A percentile compares a stretch with the other conserved stretches of the same genome.
Conservation (phyloP, 2,888 invertebrate species). For the Drosophila pegasa region DNA sequence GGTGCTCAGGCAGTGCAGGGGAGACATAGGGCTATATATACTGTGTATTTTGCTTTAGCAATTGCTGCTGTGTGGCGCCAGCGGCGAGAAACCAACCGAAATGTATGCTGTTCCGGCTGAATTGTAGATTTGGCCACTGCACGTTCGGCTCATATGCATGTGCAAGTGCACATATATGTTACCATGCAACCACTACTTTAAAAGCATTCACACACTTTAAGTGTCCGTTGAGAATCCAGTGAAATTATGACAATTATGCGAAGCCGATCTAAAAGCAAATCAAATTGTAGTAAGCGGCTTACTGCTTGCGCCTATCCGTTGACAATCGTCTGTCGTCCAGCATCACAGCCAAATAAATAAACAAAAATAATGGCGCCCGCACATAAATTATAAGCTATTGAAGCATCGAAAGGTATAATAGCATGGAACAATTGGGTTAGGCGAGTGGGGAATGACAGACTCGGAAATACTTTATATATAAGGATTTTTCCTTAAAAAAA, state of each 20-base stretch:
- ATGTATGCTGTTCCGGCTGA: constrained; percentile 74
- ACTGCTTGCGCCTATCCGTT: constrained; percentile 32
- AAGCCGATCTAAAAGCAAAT: constrained; percentile 58
- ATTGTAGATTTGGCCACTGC: constrained; percentile 63
- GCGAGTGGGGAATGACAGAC: background rate
- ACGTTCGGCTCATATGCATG: constrained; percentile 20
- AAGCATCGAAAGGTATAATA: constrained; percentile 50
- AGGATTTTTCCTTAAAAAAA: background rate
- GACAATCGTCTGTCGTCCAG: constrained; percentile 62
- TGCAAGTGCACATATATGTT: constrained; percentile 7
- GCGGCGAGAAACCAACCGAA: constrained; percentile 66
- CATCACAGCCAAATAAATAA: constrained; percentile 51
- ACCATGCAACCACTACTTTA: too few relatives aligned
- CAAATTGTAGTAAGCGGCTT: constrained; percentile 40
- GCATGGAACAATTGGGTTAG: background rate
- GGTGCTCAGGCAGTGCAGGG: background rate
- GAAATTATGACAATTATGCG: constrained; percentile 45
- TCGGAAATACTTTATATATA: background rate
- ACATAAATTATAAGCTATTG: constrained; percentile 75
- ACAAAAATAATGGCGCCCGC: constrained; percentile 62
- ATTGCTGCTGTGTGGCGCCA: constrained; percentile 37
- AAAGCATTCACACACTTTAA: constrained; percentile 19
- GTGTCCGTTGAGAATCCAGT: constrained; percentile 35
- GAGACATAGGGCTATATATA: background rate
- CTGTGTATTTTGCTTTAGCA: constrained; percentile 38